Base-by-base conservation (phyloP, 1,140 invertebrate genomes). In the Tetramorium parvispinum region DNA sequence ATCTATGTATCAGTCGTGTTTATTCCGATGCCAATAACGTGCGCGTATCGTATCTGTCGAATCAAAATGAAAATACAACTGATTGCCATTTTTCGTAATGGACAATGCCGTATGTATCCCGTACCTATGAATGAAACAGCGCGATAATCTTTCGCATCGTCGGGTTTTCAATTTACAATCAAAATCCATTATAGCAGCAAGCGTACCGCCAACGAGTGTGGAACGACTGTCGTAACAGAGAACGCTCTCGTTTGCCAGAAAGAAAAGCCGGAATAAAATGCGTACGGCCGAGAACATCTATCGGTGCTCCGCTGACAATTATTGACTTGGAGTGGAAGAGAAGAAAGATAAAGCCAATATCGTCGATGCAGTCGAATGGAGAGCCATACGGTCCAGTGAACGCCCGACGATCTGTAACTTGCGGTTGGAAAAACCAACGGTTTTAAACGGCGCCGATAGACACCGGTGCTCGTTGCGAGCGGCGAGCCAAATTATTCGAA, bases 271-370 rank as follows among this genome's bases (percentile, higher is more conserved):
- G 46, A 46, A 82, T 73, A 83, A 83, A 83, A 53, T 27, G 40
- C 4, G 66, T 43, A 59, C 51, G 18, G 13, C 16, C 27, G 68
- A 43, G 61, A 40, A 75, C 61, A 59, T 18, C 66, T 73, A 71
- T 75, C 68, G 18, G 40, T 61, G 18, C 68, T 73, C 24, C 40
- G 40, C 68, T 59, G 79, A 83, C 79, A 83, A 83, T 83, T 83
- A 83, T 83, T 61, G 79, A 83, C 79, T 83, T 83, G 2, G 68
- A 83, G 68, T 46, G 68, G 53, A 75, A 83, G 79, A 46, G 68
- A 83, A 83, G 79, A 83, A 83, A 75, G 79, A 83, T 83, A 83
- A 83, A 83, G 68, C 68, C 79, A 73, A 83, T 83, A 83, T 59
- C 79, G 40, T 83, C 68, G 79, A 83, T 49, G 46, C 51, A 75